Base-by-base conservation (phyloP, 2,888 invertebrate species). In the Aleiodes alternator region DNA sequence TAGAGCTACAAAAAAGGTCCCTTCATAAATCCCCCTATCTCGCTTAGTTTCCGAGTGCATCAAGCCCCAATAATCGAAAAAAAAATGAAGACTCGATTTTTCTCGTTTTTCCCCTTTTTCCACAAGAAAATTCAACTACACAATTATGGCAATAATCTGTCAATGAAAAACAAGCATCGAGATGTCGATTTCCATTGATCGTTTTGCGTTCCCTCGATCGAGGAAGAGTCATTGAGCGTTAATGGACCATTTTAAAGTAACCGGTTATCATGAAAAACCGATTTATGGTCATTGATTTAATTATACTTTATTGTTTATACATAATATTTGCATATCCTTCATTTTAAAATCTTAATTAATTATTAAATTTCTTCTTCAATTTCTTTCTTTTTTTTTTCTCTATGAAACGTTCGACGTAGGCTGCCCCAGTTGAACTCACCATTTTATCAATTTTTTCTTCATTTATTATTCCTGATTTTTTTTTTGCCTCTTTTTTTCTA, bases 141-240 rank as follows among this genome's bases (percentile, higher is more conserved):
- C 34, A 6, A 34, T 34, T 34, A 34, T 34, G 6, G 23, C 23
- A 3, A 34, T 34, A 34, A 56, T 23, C 12, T 55, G 11, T 23
- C 4, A 56, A 56, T 16, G 16, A 23, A n/a, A 43, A n/a, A 38
- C 8, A 61, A 38, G 61, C 61, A 38, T 59, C 59, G 69, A 74
- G 75, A 80, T 78, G 76, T 78, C 79, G 78, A 77, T 68, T 68
- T 80, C 78, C 79, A 76, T 76, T 78, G 76, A 80, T 79, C 77
- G 69, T 73, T 78, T 68, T 75, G 80, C 78, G 79, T 76, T 78
- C 78, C 76, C 80, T 79, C 80, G 79, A 79, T 79, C 75, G 77
- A 78, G 79, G 79, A 80, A 80, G 79, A 79, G 79, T 80, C 78
- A 80, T 80, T 80, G 80, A 80, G 80, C 80, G 79, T 64, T 51